These are phyloP conservation scores for Torymus texanus DNA, from an alignment of 2,888 invertebrate genomes.

Conservation along the genomic window DNA sequence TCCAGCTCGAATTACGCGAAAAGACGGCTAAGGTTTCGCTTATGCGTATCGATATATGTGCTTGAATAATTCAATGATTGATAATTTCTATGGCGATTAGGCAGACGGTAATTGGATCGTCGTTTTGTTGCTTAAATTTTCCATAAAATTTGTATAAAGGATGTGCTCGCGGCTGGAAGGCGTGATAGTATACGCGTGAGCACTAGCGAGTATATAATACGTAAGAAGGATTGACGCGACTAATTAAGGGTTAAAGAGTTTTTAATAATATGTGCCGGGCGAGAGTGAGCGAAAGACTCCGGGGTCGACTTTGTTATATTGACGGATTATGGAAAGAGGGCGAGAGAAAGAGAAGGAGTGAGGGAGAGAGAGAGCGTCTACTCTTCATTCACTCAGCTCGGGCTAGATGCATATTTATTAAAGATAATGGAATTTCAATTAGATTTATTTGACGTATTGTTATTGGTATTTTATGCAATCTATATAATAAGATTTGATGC, in stretches of 20 bases:
- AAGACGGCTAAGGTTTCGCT: too few species aligned
- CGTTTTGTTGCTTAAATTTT: too few species aligned
- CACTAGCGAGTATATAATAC: too few species aligned
- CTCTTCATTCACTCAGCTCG: not conserved
- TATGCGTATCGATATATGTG: too few species aligned
- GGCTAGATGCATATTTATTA: constrained; percentile 39
- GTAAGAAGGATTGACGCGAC: too few species aligned
- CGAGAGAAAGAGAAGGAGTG: not conserved
- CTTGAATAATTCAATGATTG: too few species aligned
- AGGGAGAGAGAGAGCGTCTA: not conserved
- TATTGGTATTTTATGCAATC: constrained; percentile 35
- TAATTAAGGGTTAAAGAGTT: constrained; percentile 8
- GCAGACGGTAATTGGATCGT: too few species aligned
- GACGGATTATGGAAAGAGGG: not conserved
- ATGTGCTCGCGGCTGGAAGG: too few species aligned
- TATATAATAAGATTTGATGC: constrained; percentile 23
- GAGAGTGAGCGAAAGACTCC: not conserved
- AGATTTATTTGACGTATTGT: constrained; percentile 41
- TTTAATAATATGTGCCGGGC: constrained; percentile 3
- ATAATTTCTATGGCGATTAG: too few species aligned
- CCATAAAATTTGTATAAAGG: too few species aligned
- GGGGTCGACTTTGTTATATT: not conserved
- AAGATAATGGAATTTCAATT: constrained; percentile 47
- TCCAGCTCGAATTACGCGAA: too few species aligned
- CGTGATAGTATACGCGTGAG: too few species aligned